phyloP scores from a whole-genome alignment of 2,888 invertebrate species.

The Cryptocephalus moraei region DNA sequence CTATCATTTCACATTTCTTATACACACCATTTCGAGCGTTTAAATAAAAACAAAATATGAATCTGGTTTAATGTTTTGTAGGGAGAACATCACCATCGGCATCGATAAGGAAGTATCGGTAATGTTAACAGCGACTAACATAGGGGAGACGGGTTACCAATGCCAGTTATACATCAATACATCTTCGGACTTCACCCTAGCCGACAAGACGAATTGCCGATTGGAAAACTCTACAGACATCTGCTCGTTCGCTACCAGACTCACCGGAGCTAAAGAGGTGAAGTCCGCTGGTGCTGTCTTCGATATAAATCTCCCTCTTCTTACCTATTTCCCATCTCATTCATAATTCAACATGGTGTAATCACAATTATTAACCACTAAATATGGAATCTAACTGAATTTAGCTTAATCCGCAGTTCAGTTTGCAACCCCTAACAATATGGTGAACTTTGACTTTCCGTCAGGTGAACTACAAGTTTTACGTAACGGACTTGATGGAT shows the following conservation, averaged over 20 bases:
- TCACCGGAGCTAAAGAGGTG: conserved; percentile 11
- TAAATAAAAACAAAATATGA: too few species aligned
- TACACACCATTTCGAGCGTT: too few species aligned
- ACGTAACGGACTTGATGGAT: conserved; percentile 6
- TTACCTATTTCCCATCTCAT: too few species aligned
- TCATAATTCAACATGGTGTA: too few species aligned
- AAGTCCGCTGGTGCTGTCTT: background rate
- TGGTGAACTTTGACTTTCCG: too few species aligned
- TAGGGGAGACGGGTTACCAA: conserved; percentile 19
- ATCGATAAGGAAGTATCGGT: conserved; percentile 12
- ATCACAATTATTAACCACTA: too few species aligned
- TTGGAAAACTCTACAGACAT: background rate
- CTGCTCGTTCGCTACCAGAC: conserved; percentile 12
- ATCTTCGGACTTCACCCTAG: conserved; percentile 11
- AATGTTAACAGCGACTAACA: conserved; percentile 13
- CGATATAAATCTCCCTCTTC: too few species aligned
- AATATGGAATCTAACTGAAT: too few species aligned
- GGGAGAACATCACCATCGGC: conserved; percentile 13
- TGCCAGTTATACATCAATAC: conserved; percentile 11
- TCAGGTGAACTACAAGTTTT: conserved; percentile 12
- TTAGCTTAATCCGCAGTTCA: too few species aligned
- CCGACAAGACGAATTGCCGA: conserved; percentile 12
- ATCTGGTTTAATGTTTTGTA: conserved; percentile 7
- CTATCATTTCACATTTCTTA: too few species aligned
- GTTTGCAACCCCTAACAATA: too few species aligned